Percentiles rank a stretch among this genome's conserved stretches.
Evolutionary conservation across 2,113 vertebrate genomes (phyloP).

Genomic region (Leptocoma aspasia): DNA sequence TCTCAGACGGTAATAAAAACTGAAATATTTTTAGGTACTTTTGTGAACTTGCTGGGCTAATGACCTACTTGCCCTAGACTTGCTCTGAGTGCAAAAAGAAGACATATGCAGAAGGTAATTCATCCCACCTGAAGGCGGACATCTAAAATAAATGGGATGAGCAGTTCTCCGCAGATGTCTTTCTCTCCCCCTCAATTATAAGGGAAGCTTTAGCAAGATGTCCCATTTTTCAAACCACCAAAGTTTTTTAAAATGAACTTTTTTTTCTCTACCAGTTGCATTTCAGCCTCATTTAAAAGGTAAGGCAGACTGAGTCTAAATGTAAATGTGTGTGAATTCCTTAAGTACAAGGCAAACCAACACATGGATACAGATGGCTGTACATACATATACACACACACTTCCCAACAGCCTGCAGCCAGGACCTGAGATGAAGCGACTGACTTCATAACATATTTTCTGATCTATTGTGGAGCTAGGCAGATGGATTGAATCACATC

Average conservation of each 20-base stretch:
- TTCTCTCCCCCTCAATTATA: background rate
- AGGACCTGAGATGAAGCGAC: background rate
- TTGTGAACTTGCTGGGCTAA: background rate
- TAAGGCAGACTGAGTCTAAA: background rate
- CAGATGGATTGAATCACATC: background rate
- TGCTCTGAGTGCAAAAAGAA: background rate
- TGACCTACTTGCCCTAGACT: background rate
- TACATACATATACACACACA: fast-evolving
- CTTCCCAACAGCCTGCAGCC: background rate
- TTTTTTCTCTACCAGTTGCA: background rate
- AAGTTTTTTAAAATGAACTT: background rate
- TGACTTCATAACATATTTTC: background rate
- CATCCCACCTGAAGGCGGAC: background rate
- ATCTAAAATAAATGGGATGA: background rate
- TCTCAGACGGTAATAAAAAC: background rate
- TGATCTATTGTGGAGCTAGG: background rate
- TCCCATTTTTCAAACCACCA: background rate
- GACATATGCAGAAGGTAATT: background rate
- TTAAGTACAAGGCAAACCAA: background rate
- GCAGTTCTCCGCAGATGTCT: background rate
- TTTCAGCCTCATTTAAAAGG: background rate
- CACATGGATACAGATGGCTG: background rate
- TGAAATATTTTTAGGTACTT: background rate
- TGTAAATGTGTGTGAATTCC: background rate
- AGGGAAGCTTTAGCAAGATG: background rate